A percentile compares a stretch with the other conserved stretches of the same genome.
These are phyloP conservation scores for Calosoma granatense DNA, from an alignment of 1,140 invertebrate species.

Conservation along the genomic window DNA sequence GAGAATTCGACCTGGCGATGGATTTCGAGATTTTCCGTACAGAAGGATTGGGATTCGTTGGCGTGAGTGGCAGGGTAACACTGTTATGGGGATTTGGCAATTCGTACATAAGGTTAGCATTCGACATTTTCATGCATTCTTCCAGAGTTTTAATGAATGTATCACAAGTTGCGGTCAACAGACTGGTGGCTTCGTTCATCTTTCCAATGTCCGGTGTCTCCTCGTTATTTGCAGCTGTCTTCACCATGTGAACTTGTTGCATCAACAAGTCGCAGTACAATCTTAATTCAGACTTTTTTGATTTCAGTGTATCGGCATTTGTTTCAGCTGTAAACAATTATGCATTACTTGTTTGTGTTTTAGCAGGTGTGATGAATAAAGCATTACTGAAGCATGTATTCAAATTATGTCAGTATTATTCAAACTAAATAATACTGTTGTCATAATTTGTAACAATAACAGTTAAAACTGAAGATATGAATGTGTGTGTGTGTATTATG, in stretches of 20 bases:
- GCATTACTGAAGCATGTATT: no score
- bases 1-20: not conserved
- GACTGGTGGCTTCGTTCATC: conserved; percentile 62
- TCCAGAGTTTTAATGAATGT: conserved; percentile 73
- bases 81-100: conserved; percentile 27
- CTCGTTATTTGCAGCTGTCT: conserved; percentile 49
- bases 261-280: conserved; percentile 74
- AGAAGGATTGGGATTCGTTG: conserved; percentile 18
- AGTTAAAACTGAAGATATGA: no score
- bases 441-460: no score
- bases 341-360: no score
- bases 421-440: no score
- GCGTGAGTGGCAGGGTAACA: conserved; percentile 28
- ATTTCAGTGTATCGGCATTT: conserved; percentile 45
- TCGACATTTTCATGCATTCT: conserved; percentile 63
- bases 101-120: conserved; percentile 39
- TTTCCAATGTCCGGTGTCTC: conserved; percentile 55
- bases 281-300: conserved; percentile 68
- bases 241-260: conserved; percentile 73
- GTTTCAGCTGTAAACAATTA: conserved; percentile 25
- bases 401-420: no score
- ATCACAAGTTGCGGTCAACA: conserved; percentile 69
- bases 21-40: not conserved
- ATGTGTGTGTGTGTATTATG: no score
- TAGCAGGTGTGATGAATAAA: no score